Evolutionary conservation across 2,888 invertebrate genomes (phyloP), one percentile per base, ranked within the genome.

Genomic region (Diplolepis rosae): DNA sequence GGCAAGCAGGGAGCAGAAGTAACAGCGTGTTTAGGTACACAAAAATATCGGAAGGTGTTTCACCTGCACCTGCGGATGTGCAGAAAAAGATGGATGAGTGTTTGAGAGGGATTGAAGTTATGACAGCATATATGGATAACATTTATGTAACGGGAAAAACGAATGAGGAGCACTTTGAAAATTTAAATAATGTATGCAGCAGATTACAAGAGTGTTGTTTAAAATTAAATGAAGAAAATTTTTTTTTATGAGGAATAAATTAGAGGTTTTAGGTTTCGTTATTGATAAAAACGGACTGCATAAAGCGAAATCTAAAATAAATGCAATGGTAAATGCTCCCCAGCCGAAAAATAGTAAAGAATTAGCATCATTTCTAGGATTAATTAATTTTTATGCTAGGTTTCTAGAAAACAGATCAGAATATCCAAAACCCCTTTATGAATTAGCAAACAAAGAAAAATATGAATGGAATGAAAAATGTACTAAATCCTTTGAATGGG

Each of bases 391-490:
- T 30, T 30, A 4, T 30, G 50, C 39, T 48, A 30, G 51, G 42
- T 71, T 52, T 65, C 51, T 11, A 65, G 39, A 45, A 56, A 65
- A 50, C 6, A 30, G 30, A 30, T 30, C 30, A 5, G 30, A 18
- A n/a, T 56, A 69, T 0, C 15, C 69, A 15, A 72, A 73, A 54
- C 67, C 73, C 1, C n/a, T 78, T 2, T 78, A 71, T n/a, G 74
- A 74, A 3, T 67, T 65, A 2, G 24, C 66, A 9, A 27, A 48
- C n/a, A 48, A 51, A n/a, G 51, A 52, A 13, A 27, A 66, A 30
- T 56, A 68, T 22, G 56, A 61, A 6, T 79, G 76, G 77, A 61
- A 27, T 24, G 48, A 73, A 4, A 35, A 67, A 0, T 75, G 77
- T 45, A 39, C 72, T n/a, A 50, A 70, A 65, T 71, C 76, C 7